A percentile compares a stretch with the other conserved stretches of the same genome.
Conservation (phyloP, 2,888 invertebrate genomes). For the Xanthorhoe spadicearia region DNA sequence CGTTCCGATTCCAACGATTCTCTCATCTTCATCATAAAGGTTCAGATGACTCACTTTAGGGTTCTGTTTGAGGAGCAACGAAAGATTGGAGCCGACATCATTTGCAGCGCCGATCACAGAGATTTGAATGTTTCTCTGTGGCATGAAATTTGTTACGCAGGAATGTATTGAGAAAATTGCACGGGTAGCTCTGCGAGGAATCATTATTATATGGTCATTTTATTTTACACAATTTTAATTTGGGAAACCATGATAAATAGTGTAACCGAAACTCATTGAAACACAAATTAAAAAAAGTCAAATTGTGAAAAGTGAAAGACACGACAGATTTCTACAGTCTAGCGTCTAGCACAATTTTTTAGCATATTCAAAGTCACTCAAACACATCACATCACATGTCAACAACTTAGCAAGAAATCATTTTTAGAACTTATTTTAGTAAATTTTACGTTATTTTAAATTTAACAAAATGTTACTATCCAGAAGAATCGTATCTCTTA, state of each 20-base stretch:
- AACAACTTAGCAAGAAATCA: neutral
- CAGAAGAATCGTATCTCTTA: slow-evolving; percentile 37
- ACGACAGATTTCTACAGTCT: too few relatives aligned
- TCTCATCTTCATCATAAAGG: slow-evolving; percentile 62
- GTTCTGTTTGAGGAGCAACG: slow-evolving; percentile 63
- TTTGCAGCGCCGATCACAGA: slow-evolving; percentile 65
- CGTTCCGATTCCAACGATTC: slow-evolving; percentile 55
- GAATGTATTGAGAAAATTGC: slow-evolving; percentile 27
- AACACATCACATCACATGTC: neutral
- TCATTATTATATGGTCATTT: slow-evolving; percentile 32
- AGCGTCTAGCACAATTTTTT: neutral
- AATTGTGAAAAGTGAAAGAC: neutral
- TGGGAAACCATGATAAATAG: slow-evolving; percentile 11
- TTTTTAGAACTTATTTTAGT: neutral
- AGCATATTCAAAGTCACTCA: slow-evolving; percentile 7
- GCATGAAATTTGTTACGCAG: slow-evolving; percentile 25
- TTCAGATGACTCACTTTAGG: slow-evolving; percentile 57
- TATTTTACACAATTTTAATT: slow-evolving; percentile 37
- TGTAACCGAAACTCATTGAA: neutral
- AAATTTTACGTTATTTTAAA: slow-evolving; percentile 17
- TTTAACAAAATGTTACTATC: slow-evolving; percentile 40
- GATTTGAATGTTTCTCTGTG: slow-evolving; percentile 58
- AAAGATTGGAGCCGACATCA: slow-evolving; percentile 62
- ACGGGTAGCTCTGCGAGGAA: slow-evolving; percentile 32
- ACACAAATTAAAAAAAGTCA: neutral